A percentile compares a stretch with the other conserved stretches of the same genome.
Conservation (phyloP, 2,888 invertebrate genomes). For the Philereme transversata region DNA sequence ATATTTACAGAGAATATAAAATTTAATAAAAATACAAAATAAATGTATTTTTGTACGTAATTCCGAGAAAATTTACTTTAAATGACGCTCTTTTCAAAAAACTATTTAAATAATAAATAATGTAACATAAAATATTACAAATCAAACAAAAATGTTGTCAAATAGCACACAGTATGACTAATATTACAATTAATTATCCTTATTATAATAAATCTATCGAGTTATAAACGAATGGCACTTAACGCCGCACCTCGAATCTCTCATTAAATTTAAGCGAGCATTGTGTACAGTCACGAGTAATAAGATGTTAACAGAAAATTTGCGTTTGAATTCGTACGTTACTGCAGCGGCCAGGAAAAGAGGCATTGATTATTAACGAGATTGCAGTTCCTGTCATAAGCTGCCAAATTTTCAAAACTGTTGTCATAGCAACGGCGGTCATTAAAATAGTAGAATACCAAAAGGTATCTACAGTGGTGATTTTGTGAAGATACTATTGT, state of each 20-base stretch:
- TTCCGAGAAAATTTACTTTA: not conserved
- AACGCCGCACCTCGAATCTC: slow-evolving; percentile 2
- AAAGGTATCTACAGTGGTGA: too few relatives aligned
- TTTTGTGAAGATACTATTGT: too few relatives aligned
- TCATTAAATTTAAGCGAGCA: too few relatives aligned
- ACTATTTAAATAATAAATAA: slow-evolving; percentile 10
- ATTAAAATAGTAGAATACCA: too few relatives aligned
- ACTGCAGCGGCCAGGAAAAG: too few relatives aligned
- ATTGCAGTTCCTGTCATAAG: too few relatives aligned
- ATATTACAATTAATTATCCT: slow-evolving; percentile 17
- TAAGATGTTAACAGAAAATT: too few relatives aligned
- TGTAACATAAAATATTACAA: slow-evolving; percentile 14
- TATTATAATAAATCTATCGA: slow-evolving; percentile 24
- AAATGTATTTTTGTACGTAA: slow-evolving; percentile 5
- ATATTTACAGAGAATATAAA: slow-evolving; percentile 37
- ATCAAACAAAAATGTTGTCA: slow-evolving; percentile 6
- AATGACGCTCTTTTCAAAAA: not conserved
- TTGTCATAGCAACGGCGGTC: too few relatives aligned
- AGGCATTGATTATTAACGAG: too few relatives aligned
- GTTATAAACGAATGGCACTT: slow-evolving; percentile 35
- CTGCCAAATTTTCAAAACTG: too few relatives aligned
- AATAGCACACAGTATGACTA: slow-evolving; percentile 21
- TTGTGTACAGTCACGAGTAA: too few relatives aligned
- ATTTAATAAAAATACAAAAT: slow-evolving; percentile 22
- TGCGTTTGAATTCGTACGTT: too few relatives aligned